These are phyloP conservation scores for Rhabdophis nuchalis DNA, from an alignment of 2,797 vertebrate species.

Conservation along the genomic window DNA sequence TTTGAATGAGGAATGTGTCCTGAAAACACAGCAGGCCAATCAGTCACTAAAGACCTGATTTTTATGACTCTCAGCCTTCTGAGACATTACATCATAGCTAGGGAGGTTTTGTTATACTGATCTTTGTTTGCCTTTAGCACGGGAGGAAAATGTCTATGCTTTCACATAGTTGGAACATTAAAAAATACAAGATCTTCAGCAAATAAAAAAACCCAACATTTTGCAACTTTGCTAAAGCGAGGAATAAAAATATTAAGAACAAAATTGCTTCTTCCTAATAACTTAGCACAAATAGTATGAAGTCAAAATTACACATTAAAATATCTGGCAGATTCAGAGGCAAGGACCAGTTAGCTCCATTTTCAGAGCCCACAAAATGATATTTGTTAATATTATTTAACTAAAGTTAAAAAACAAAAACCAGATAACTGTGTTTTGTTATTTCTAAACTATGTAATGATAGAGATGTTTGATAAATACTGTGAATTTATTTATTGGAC, in stretches of 20 bases:
- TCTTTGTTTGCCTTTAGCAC: not conserved
- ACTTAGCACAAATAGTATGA: not conserved
- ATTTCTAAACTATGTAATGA: constrained; percentile 29
- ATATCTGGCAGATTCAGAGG: not conserved
- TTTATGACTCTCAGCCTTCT: not conserved
- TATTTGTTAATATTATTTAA: not conserved
- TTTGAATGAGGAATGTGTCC: not conserved
- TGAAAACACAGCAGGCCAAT: not conserved
- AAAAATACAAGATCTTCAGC: not conserved
- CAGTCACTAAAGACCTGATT: not conserved
- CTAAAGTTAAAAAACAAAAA: not conserved
- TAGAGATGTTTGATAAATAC: constrained; percentile 25
- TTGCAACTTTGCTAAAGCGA: not conserved
- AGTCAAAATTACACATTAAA: constrained; percentile 11
- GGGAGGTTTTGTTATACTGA: not conserved
- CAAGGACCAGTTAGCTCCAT: not conserved
- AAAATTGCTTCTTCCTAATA: not conserved
- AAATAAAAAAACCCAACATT: not conserved
- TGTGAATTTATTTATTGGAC: not conserved
- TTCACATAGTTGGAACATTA: not conserved
- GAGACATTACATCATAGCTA: not conserved
- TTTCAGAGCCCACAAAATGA: not conserved
- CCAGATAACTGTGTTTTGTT: not conserved
- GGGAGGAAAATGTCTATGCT: not conserved
- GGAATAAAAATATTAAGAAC: not conserved